These are phyloP conservation scores for Pampusana beccarii DNA, from an alignment of 2,113 vertebrate genomes.

Conservation along the genomic window DNA sequence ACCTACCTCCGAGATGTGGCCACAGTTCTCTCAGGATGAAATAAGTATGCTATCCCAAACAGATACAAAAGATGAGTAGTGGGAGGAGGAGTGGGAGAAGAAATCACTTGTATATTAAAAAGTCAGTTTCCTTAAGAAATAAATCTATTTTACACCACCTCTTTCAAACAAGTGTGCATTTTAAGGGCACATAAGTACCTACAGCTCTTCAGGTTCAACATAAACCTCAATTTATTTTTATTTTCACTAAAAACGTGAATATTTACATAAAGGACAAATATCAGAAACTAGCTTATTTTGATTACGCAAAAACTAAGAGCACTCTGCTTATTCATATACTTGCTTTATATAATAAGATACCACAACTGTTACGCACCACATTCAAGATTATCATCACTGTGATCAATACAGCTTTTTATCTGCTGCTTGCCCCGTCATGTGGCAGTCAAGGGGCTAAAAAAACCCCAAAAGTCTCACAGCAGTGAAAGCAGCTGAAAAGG, in stretches of 20 bases:
- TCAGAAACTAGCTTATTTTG: background rate
- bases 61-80: background rate
- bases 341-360: background rate
- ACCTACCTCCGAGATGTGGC: background rate
- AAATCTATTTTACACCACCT: background rate
- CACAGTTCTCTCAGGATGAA: background rate
- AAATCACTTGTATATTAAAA: background rate
- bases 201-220: background rate
- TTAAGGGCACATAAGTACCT: background rate
- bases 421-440: conserved; percentile 57
- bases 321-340: background rate
- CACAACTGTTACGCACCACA: background rate
- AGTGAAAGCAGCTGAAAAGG: conserved; percentile 62
- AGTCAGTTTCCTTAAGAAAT: background rate
- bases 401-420: conserved; percentile 41
- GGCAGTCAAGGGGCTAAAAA: conserved; percentile 55
- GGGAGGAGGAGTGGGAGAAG: too few relatives aligned
- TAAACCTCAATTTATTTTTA: background rate
- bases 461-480: background rate
- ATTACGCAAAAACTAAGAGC: background rate
- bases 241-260: background rate
- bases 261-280: background rate
- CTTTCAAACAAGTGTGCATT: background rate
- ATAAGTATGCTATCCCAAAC: background rate
- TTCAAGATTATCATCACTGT: background rate